These are phyloP conservation scores for Epinotia demarniana DNA, from an alignment of 2,888 invertebrate genomes.

Conservation along the genomic window DNA sequence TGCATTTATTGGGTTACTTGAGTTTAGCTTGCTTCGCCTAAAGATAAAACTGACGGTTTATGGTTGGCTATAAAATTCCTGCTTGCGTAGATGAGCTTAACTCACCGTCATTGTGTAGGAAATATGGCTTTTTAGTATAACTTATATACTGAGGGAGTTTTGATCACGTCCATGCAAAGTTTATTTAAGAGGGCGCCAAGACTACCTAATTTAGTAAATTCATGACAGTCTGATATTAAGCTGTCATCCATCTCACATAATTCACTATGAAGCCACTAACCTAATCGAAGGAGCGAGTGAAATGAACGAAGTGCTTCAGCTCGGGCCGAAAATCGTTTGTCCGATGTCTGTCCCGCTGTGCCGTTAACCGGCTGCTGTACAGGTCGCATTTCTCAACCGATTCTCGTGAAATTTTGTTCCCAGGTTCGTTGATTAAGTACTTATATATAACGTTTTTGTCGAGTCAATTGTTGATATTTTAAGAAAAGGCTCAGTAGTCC, in stretches of 20 bases:
- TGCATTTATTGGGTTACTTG: slow-evolving; percentile 39
- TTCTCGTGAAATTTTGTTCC: too few species aligned
- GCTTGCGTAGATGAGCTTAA: slow-evolving; percentile 8
- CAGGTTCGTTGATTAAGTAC: too few species aligned
- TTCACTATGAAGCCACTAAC: neutral
- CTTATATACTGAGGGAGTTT: slow-evolving; percentile 1
- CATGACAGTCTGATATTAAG: neutral
- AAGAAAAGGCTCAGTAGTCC: too few species aligned
- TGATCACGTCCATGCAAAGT: slow-evolving; percentile 5
- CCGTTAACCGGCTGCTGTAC: too few species aligned
- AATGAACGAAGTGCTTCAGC: too few species aligned
- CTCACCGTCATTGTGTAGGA: neutral
- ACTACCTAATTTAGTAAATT: neutral
- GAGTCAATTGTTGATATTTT: too few species aligned
- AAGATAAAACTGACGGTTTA: slow-evolving; percentile 38
- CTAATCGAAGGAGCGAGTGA: too few species aligned
- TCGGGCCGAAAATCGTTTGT: too few species aligned
- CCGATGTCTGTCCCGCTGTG: too few species aligned
- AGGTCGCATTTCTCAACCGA: too few species aligned
- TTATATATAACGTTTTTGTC: too few species aligned
- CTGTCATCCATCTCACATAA: neutral
- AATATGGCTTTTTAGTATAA: neutral
- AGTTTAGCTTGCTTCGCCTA: slow-evolving; percentile 32
- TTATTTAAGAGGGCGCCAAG: slow-evolving; percentile 1
- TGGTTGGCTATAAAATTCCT: slow-evolving; percentile 24